Conservation (phyloP, 2,113 vertebrate genomes). For the Eulemur macaco region DNA sequence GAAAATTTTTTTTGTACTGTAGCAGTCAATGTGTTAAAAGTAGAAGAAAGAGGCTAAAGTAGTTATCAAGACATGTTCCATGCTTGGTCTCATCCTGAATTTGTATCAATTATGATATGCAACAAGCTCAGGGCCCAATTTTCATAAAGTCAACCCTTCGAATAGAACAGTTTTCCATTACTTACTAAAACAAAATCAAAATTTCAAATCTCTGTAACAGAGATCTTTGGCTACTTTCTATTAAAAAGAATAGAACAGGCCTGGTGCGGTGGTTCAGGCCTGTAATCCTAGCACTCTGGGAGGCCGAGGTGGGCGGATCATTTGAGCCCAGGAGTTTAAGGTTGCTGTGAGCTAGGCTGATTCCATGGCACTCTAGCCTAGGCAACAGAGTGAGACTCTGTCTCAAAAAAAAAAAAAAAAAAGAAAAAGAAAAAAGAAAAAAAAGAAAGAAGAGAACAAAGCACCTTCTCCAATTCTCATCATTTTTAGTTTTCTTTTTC, state of each 20-base stretch:
- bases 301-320: too few relatives aligned
- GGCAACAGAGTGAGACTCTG: too few relatives aligned
- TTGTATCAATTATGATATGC: constrained; percentile 41
- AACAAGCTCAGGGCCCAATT: constrained; percentile 30
- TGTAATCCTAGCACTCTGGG: too few relatives aligned
- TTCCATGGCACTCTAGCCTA: too few relatives aligned
- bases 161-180: constrained; percentile 50
- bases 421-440: not conserved
- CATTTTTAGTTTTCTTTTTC: not conserved
- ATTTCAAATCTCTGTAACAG: constrained; percentile 2
- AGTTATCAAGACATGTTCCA: not conserved
- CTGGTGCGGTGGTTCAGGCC: too few relatives aligned
- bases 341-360: too few relatives aligned
- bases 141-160: constrained; percentile 28
- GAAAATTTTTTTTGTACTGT: too few relatives aligned
- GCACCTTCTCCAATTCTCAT: constrained; percentile 32
- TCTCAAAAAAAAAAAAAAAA: not conserved
- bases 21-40: not conserved
- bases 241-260: constrained; percentile 27
- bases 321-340: too few relatives aligned
- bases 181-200: constrained; percentile 19
- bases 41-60: constrained; percentile 11
- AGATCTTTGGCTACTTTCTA: constrained; percentile 30
- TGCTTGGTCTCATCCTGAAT: not conserved
- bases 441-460: constrained; percentile 31